Evolutionary conservation across 2,888 invertebrate genomes (phyloP).

Genomic region (Lepidochrysops patricia): DNA sequence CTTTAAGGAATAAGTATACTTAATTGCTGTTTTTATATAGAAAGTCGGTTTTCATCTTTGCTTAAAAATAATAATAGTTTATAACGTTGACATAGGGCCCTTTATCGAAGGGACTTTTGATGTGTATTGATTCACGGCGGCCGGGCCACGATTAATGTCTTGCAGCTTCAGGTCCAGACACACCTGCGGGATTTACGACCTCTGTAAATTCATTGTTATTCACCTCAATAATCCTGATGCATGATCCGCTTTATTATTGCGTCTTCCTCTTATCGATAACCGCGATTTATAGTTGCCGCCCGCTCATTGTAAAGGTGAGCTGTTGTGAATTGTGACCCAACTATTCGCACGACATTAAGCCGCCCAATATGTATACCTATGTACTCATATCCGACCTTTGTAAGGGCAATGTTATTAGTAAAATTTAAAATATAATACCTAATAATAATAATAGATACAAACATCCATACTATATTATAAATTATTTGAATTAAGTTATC

Average conservation of each 20-base stretch:
- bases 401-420: background rate
- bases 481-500: too few relatives aligned
- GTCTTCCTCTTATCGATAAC: constrained; percentile 23
- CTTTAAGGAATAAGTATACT: too few relatives aligned
- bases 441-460: background rate
- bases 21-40: too few relatives aligned
- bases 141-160: constrained; percentile 49
- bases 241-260: constrained; percentile 38
- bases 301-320: background rate
- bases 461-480: too few relatives aligned
- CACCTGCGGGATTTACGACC: constrained; percentile 62
- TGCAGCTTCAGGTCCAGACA: constrained; percentile 54
- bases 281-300: constrained; percentile 9
- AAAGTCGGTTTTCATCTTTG: too few relatives aligned
- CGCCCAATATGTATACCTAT: background rate
- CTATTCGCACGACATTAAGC: background rate
- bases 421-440: background rate
- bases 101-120: constrained; percentile 25
- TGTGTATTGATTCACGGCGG: constrained; percentile 43
- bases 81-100: constrained; percentile 13
- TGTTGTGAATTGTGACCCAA: constrained; percentile 4
- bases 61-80: constrained; percentile 8
- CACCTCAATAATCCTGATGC: constrained; percentile 47
- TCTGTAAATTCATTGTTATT: constrained; percentile 61
- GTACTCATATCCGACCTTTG: background rate